Base-by-base conservation (phyloP, 2,797 vertebrate species). In the Chelonia mydas region DNA sequence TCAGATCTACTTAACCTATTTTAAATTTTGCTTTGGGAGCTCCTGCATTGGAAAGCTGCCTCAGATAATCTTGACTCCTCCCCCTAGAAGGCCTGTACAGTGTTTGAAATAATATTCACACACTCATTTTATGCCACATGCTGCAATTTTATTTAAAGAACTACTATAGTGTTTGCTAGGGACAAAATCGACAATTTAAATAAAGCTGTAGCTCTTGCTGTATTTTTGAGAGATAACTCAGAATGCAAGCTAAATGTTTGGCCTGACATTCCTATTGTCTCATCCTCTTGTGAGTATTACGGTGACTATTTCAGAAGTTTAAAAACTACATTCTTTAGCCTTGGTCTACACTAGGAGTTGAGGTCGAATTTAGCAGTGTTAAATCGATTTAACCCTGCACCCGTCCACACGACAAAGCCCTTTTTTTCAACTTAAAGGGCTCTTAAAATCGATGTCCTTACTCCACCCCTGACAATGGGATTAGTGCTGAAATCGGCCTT, bases 251-350 rank as follows among this genome's bases (percentile, higher is more conserved):
- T 45, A 74, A 74, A 74, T 25, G 6, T 74, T 72, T 74, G 72
- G 23, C 41, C 23, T 74, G 72, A 27, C 41, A 37, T 68, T 68
- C 61, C 33, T 68, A 65, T 45, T 45, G 27, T 74, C 23, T 74
- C 37, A 27, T 25, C 6, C 41, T 74, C 23, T 45, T 27, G 72
- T 45, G 25, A 74, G 37, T 81, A 27, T 85, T 88, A 16, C 23
- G 80, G n/a, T 91, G 80, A 87, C 78, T 41, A 41, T 92, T 89
- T 93, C 53, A 79, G 68, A 76, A 94, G 50, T 86, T 68, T 0
- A 4, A 90, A 87, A 92, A 41, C 90, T 93, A 53, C 68, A 95
- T 93, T 91, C 92, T 68, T 90, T 5, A 41, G 41, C 41, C 41
- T 41, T 41, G 41, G 41, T 41, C 41, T 41, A 41, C 41, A 41